Conservation (phyloP, 2,113 vertebrate species). For the Antigone vipio region DNA sequence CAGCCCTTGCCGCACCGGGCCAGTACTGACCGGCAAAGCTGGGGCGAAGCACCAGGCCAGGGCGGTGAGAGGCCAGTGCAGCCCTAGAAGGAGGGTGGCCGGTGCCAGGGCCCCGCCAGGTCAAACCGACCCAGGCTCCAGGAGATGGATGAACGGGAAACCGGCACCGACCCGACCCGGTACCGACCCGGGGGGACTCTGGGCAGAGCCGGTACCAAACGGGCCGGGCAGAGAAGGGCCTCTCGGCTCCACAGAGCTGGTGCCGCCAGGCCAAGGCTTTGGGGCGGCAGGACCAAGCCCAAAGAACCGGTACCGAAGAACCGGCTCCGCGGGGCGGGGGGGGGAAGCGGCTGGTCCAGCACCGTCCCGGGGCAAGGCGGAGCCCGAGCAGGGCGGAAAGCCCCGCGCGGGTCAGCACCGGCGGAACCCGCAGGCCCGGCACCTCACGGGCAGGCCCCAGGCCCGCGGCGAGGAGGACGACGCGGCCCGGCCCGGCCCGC, state of each 20-base stretch:
- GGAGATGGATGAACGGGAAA: not conserved
- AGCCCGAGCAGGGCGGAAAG: not conserved
- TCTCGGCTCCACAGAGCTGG: no score
- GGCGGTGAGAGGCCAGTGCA: not conserved
- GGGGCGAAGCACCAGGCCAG: not conserved
- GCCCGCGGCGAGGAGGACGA: not conserved
- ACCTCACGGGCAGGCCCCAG: not conserved
- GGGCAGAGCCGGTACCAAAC: not conserved
- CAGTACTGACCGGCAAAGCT: accelerated
- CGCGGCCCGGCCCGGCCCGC: not conserved
- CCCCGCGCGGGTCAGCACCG: not conserved
- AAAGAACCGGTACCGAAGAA: not conserved
- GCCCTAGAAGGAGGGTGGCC: not conserved
- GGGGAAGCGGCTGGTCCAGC: accelerated
- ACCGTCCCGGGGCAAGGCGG: not conserved
- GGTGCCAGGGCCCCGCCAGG: no score
- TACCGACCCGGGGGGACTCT: not conserved
- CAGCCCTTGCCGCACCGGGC: not conserved
- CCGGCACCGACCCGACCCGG: not conserved
- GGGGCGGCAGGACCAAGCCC: no score
- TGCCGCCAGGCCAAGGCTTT: not conserved
- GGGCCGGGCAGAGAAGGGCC: not conserved
- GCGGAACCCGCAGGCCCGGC: not conserved
- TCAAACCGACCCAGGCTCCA: accelerated
- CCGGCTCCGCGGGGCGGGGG: not conserved